Conservation (phyloP, 1,140 invertebrate species). For the Danaus plexippus region DNA sequence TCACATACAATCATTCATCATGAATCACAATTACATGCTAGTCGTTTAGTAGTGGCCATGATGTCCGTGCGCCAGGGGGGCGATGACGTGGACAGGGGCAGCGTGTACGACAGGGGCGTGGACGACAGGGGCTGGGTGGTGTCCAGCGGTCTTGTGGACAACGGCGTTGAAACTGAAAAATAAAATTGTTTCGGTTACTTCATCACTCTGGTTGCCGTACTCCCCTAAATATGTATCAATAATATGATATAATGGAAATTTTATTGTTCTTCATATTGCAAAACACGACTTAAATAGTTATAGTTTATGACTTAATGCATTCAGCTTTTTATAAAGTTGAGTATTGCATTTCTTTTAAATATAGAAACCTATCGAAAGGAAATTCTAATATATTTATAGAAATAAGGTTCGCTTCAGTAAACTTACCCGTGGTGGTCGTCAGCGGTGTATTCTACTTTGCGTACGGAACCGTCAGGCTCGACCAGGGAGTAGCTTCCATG, state of each 20-base stretch:
- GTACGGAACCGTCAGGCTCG: slow-evolving; percentile 70
- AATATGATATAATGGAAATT: no score
- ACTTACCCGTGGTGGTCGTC: slow-evolving; percentile 67
- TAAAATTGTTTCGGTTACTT: slow-evolving; percentile 2
- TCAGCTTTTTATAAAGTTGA: no score
- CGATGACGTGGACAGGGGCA: slow-evolving; percentile 34
- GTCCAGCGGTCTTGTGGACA: slow-evolving; percentile 65
- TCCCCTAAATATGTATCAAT: no score
- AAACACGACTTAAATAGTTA: no score
- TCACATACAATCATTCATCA: slow-evolving; percentile 64
- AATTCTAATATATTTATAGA: neutral
- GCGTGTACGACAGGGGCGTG: slow-evolving; percentile 42
- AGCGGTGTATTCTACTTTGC: slow-evolving; percentile 72
- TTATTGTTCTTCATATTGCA: no score
- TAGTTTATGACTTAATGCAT: no score
- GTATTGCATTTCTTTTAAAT: no score
- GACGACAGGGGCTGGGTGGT: slow-evolving; percentile 59
- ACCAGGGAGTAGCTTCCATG: slow-evolving; percentile 69
- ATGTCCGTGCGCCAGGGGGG: slow-evolving; percentile 47
- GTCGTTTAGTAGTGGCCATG: slow-evolving; percentile 61
- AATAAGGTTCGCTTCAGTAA: slow-evolving; percentile 3
- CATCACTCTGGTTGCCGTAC: no score
- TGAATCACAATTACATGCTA: slow-evolving; percentile 36
- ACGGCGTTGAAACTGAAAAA: slow-evolving; percentile 68
- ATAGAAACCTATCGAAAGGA: no score